phyloP scores from a whole-genome alignment of 2,113 vertebrate genomes.

The Halcyon senegalensis region DNA sequence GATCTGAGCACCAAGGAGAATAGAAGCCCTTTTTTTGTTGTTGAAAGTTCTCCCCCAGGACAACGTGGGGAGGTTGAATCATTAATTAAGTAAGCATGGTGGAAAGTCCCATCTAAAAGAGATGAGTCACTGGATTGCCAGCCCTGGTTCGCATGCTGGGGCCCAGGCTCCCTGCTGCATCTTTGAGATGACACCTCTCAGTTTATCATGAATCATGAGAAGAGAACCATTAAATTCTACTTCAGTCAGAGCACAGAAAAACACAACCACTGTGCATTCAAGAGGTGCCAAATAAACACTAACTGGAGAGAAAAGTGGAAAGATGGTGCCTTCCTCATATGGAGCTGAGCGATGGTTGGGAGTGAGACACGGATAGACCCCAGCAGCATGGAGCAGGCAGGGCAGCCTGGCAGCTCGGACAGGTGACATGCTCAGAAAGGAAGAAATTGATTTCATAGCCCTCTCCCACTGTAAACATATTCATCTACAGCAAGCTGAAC shows the following conservation, averaged over 20 bases:
- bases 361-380: neutral
- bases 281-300: neutral
- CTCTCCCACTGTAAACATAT: neutral
- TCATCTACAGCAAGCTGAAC: neutral
- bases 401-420: neutral
- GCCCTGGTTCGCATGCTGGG: neutral
- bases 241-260: neutral
- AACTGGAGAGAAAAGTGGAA: neutral
- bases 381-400: neutral
- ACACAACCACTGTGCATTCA: neutral
- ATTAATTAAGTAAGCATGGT: slow-evolving; percentile 43
- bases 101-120: slow-evolving; percentile 57
- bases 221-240: slow-evolving; percentile 21
- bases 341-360: neutral
- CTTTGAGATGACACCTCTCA: neutral
- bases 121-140: slow-evolving; percentile 39
- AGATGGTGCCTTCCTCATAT: neutral
- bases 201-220: neutral
- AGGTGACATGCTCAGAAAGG: neutral
- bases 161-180: neutral
- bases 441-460: neutral
- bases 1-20: neutral
- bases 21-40: neutral
- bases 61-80: slow-evolving; percentile 11
- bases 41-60: slow-evolving; percentile 22